phyloP scores from a whole-genome alignment of 2,888 invertebrate genomes.

The Barypeithes pellucidus region DNA sequence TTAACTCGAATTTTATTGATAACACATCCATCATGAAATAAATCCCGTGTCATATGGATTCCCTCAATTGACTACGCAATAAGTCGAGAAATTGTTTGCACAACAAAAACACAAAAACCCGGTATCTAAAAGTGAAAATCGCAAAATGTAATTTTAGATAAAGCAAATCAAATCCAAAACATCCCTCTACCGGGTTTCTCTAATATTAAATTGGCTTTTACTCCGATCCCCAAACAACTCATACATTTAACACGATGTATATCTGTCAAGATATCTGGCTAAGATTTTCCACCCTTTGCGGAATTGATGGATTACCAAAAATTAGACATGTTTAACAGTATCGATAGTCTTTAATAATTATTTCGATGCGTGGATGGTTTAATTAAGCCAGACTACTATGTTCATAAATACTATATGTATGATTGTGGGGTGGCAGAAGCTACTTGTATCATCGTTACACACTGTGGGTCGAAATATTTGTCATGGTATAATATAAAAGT shows the following conservation, averaged over 20 bases:
- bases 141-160: conserved; percentile 50
- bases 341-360: conserved; percentile 6
- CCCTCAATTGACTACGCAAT: conserved; percentile 42
- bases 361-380: neutral
- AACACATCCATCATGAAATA: conserved; percentile 29
- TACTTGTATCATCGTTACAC: too few species aligned
- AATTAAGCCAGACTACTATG: too few species aligned
- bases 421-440: too few species aligned
- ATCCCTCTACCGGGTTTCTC: conserved; percentile 47
- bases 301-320: conserved; percentile 46
- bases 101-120: conserved; percentile 47
- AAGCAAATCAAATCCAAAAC: conserved; percentile 49
- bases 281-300: conserved; percentile 47
- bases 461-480: too few species aligned
- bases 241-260: conserved; percentile 52
- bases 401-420: too few species aligned
- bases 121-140: conserved; percentile 50
- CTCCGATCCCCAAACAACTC: conserved; percentile 50
- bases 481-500: too few species aligned
- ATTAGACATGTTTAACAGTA: conserved; percentile 4
- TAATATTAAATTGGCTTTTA: conserved; percentile 51
- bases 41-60: conserved; percentile 17
- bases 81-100: conserved; percentile 48
- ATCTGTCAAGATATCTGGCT: conserved; percentile 53
- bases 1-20: conserved; percentile 14